These are phyloP conservation scores for Hydrochoerus hydrochaeris DNA, from an alignment of 2,113 vertebrate species.

Conservation along the genomic window DNA sequence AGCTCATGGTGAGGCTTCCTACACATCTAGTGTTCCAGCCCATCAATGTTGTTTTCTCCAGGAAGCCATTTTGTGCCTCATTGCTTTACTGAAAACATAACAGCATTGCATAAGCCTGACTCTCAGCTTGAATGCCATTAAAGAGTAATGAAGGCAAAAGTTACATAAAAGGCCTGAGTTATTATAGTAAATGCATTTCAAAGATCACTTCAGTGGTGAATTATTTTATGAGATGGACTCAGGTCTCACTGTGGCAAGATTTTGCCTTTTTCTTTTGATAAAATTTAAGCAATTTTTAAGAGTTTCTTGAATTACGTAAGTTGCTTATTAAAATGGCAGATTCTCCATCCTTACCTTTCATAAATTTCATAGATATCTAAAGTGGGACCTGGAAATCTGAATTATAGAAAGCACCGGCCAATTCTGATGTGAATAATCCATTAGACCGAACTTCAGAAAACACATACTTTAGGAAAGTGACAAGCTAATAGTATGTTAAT, in stretches of 20 bases:
- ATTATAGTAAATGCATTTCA: slow-evolving; percentile 71
- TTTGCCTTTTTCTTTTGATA: slow-evolving; percentile 59
- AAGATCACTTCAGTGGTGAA: slow-evolving; percentile 76
- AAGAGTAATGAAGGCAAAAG: slow-evolving; percentile 72
- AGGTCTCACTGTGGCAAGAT: slow-evolving; percentile 30
- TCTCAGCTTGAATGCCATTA: slow-evolving; percentile 77
- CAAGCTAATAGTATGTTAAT: neutral
- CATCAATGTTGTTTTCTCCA: slow-evolving; percentile 31
- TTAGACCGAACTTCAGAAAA: neutral
- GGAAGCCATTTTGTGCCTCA: slow-evolving; percentile 57
- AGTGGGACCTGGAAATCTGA: neutral
- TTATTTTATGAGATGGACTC: slow-evolving; percentile 52
- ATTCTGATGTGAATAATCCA: neutral
- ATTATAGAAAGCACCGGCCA: neutral
- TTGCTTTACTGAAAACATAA: slow-evolving; percentile 53
- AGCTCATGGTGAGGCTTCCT: slow-evolving; percentile 42
- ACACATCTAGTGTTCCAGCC: neutral
- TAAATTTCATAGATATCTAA: neutral
- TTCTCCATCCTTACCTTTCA: neutral
- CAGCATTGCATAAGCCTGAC: slow-evolving; percentile 16
- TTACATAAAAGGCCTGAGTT: slow-evolving; percentile 73
- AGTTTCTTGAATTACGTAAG: neutral
- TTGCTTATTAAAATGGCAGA: neutral
- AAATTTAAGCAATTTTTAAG: slow-evolving; percentile 59
- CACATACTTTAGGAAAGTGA: neutral